Evolutionary conservation across 2,113 vertebrate species (phyloP).

Genomic region (Microtus richardsoni): DNA sequence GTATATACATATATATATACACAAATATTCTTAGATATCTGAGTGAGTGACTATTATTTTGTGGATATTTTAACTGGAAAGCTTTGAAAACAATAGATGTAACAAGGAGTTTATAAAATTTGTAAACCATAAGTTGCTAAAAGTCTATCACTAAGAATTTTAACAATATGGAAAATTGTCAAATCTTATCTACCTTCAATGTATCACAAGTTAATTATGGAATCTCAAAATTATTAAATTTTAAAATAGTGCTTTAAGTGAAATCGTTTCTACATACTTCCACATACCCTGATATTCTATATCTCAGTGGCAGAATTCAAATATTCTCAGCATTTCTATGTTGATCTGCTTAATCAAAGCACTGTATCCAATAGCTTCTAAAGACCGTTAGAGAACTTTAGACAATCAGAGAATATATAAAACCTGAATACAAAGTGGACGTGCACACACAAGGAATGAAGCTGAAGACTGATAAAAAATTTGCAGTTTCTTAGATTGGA

Average conservation of each 20-base stretch:
- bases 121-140: not conserved
- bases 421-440: not conserved
- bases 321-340: not conserved
- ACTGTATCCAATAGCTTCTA: not conserved
- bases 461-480: not conserved
- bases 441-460: not conserved
- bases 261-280: not conserved
- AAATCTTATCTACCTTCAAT: not conserved
- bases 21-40: not conserved
- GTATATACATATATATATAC: not conserved
- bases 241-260: constrained; percentile 17
- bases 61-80: not conserved
- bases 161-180: not conserved
- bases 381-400: not conserved
- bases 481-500: not conserved
- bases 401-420: not conserved
- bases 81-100: not conserved
- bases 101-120: not conserved
- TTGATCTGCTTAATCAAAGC: not conserved
- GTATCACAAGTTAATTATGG: not conserved
- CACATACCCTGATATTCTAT: not conserved
- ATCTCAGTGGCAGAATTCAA: not conserved
- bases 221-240: not conserved
- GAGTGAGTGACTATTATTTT: not conserved
- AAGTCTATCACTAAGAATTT: not conserved